Evolutionary conservation across 2,113 vertebrate species (phyloP).

Genomic region (Typhlomys cinereus): DNA sequence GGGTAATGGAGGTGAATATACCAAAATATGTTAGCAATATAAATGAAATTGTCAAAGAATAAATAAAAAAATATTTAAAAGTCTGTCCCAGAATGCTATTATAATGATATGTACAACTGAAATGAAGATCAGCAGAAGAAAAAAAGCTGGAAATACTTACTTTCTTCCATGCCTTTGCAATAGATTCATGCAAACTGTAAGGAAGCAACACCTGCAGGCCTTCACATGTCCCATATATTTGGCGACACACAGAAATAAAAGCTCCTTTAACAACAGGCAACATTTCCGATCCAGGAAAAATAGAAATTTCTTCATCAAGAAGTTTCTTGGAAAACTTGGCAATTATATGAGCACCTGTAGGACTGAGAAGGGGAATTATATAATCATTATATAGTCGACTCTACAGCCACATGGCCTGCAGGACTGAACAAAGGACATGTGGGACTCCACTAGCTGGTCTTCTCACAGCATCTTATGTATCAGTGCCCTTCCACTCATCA

Average conservation of each 20-base stretch:
- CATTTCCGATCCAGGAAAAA: conserved; percentile 81
- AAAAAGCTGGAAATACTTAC: conserved; percentile 80
- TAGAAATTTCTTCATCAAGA: conserved; percentile 86
- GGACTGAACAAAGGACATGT: background rate
- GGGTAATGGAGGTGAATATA: too few relatives aligned
- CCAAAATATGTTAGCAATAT: too few relatives aligned
- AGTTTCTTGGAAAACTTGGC: conserved; percentile 93
- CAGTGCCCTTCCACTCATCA: background rate
- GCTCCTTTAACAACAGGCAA: conserved; percentile 89
- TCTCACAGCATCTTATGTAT: background rate
- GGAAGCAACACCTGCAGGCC: conserved; percentile 91
- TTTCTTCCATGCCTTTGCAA: conserved; percentile 93
- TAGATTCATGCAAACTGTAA: conserved; percentile 89
- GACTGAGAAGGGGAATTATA: conserved; percentile 87
- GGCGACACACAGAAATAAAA: conserved; percentile 94
- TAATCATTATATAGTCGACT: background rate
- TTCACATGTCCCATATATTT: conserved; percentile 95
- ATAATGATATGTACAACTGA: background rate
- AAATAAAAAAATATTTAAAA: too few relatives aligned
- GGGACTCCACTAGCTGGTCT: background rate
- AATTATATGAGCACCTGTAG: conserved; percentile 89
- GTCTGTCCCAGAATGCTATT: background rate
- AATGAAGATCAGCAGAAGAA: background rate
- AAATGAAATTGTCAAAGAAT: too few relatives aligned
- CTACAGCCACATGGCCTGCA: background rate